Percentiles rank a stretch among this genome's conserved stretches.
These are phyloP conservation scores for Reinhardtius hippoglossoides DNA, from an alignment of 2,113 vertebrate species.

Conservation along the genomic window DNA sequence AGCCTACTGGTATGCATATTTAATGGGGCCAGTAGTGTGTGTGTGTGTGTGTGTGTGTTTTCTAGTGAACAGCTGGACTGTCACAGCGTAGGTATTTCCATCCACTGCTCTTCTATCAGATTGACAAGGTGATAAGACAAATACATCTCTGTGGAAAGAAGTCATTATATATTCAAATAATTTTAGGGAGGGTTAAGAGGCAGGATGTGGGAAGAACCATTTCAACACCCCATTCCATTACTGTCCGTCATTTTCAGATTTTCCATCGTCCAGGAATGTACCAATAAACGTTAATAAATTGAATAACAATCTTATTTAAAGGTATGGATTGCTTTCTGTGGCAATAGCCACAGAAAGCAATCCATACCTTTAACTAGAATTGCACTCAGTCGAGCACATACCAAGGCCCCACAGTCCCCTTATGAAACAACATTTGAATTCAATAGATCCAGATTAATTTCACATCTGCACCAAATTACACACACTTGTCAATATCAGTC, in stretches of 20 bases:
- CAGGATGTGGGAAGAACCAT: slow-evolving; percentile 13
- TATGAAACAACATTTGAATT: too few species aligned
- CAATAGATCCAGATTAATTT: too few species aligned
- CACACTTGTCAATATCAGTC: too few species aligned
- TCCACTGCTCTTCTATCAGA: background rate
- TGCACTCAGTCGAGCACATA: too few species aligned
- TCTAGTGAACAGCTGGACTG: slow-evolving; percentile 52
- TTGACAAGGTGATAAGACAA: slow-evolving; percentile 15
- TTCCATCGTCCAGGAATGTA: background rate
- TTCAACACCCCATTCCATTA: slow-evolving; percentile 23
- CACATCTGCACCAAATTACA: too few species aligned
- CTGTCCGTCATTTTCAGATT: background rate
- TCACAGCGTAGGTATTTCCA: slow-evolving; percentile 16
- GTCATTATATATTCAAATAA: background rate
- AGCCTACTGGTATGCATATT: too few species aligned
- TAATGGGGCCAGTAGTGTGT: background rate
- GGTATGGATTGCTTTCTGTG: too few species aligned
- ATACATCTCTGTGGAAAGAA: background rate
- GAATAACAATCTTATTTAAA: too few species aligned
- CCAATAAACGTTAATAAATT: background rate
- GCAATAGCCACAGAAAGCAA: too few species aligned
- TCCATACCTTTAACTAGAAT: too few species aligned
- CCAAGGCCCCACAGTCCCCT: too few species aligned
- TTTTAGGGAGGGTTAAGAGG: slow-evolving; percentile 22
- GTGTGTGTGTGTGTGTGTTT: background rate